Conservation (phyloP, 2,888 invertebrate species). For the Axea sp. region DNA sequence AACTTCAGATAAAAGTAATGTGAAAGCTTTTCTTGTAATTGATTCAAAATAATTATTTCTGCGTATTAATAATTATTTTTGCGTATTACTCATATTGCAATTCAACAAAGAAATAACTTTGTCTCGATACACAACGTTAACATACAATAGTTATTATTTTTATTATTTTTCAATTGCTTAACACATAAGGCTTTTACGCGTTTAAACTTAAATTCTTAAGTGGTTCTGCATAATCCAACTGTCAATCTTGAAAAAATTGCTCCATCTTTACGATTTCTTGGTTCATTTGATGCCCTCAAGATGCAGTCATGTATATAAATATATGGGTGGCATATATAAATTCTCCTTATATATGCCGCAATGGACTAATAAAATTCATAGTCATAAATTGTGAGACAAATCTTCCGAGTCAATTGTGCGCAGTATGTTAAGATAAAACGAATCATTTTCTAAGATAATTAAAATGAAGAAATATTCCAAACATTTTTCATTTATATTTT, state of each 20-base stretch:
- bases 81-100: no score
- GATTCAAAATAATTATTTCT: neutral
- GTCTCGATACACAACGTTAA: no score
- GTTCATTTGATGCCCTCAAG: slow-evolving; percentile 46
- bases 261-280: slow-evolving; percentile 43
- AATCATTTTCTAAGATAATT: slow-evolving; percentile 12
- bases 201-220: slow-evolving; percentile 12
- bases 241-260: slow-evolving; percentile 46
- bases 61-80: no score
- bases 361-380: slow-evolving; percentile 42
- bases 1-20: neutral
- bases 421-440: slow-evolving; percentile 28
- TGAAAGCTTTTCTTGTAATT: slow-evolving; percentile 2
- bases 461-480: slow-evolving; percentile 13
- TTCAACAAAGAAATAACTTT: no score
- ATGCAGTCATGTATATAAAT: slow-evolving; percentile 47
- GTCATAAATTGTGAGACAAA: slow-evolving; percentile 39
- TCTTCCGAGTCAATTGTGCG: slow-evolving; percentile 46
- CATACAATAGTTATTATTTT: slow-evolving; percentile 12
- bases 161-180: slow-evolving; percentile 28
- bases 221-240: slow-evolving; percentile 36
- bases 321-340: no score
- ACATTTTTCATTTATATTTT: slow-evolving; percentile 4
- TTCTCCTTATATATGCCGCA: slow-evolving; percentile 23
- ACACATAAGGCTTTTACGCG: neutral